Evolutionary conservation across 2,113 vertebrate species (phyloP).

Genomic region (Candoia aspera): DNA sequence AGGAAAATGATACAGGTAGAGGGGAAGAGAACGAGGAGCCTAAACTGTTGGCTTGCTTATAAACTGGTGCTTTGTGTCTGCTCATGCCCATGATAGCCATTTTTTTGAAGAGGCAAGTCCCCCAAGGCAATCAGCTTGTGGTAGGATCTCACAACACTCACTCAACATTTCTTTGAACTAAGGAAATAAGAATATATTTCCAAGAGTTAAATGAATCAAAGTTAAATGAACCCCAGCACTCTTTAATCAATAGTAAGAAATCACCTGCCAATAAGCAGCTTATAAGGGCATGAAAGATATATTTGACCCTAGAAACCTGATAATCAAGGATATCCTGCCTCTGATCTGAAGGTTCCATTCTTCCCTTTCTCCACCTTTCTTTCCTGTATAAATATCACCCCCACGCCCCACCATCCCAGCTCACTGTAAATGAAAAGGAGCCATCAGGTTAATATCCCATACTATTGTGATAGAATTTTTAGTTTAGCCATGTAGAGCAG

Average conservation of each 20-base stretch:
- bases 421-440: background rate
- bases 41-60: background rate
- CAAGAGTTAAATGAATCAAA: background rate
- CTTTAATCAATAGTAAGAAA: background rate
- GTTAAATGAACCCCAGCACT: background rate
- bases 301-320: background rate
- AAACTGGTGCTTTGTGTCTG: background rate
- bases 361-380: background rate
- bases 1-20: background rate
- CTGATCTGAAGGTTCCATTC: background rate
- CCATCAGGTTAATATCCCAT: background rate
- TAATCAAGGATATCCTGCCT: background rate
- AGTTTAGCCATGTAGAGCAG: background rate
- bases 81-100: background rate
- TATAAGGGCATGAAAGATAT: background rate
- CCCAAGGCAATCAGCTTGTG: background rate
- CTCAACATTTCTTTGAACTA: background rate
- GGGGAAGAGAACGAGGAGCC: background rate
- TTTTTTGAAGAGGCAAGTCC: background rate
- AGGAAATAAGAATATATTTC: background rate
- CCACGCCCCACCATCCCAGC: no score
- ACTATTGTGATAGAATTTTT: background rate
- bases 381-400: background rate
- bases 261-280: background rate
- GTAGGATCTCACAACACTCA: background rate